Conservation (phyloP, 1,140 invertebrate genomes). For the Musca vetustissima region DNA sequence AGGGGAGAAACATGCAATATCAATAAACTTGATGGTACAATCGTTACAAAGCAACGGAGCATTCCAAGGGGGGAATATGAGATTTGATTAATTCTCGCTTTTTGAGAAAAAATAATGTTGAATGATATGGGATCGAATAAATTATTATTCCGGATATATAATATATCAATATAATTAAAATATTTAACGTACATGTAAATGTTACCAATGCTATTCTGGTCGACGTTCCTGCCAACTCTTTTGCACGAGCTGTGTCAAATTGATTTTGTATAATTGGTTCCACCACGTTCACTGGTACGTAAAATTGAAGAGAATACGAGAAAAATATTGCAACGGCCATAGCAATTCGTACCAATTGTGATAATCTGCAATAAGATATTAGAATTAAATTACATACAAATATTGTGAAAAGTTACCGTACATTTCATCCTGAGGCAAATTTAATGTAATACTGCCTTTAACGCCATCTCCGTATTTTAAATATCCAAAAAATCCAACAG, state of each 20-base stretch:
- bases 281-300: constrained; percentile 87
- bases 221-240: constrained; percentile 67
- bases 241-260: constrained; percentile 62
- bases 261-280: constrained; percentile 72
- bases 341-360: constrained; percentile 75
- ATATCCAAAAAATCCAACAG: constrained; percentile 89
- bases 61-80: no score
- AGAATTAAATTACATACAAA: no score
- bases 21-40: no score
- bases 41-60: no score
- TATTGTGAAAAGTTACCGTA: no score
- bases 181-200: constrained; percentile 83
- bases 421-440: constrained; percentile 72
- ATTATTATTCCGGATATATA: no score
- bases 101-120: no score
- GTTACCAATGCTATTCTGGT: constrained; percentile 72
- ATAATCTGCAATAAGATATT: constrained; percentile 68
- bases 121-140: no score
- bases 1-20: no score
- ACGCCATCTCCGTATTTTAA: constrained; percentile 81
- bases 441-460: constrained; percentile 81
- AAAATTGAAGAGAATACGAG: constrained; percentile 88
- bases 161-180: no score
- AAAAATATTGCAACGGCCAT: constrained; percentile 87
- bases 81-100: no score